Conservation (phyloP, 2,797 vertebrate genomes). For the Rousettus madagascariensis region DNA sequence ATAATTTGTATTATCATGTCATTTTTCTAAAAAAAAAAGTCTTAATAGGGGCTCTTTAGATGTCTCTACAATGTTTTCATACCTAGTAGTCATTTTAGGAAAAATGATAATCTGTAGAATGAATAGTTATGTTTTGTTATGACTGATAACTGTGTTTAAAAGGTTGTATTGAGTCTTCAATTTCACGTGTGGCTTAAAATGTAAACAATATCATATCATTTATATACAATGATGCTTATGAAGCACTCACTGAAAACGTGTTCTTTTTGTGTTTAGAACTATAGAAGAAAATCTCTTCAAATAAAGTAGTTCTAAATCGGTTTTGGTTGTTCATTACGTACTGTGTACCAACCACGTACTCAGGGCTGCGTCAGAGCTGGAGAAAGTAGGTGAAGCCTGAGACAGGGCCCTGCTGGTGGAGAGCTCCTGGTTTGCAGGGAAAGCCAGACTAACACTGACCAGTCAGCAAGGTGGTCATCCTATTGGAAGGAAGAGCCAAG, state of each 20-base stretch:
- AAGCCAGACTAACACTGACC: too few relatives aligned
- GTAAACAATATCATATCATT: neutral
- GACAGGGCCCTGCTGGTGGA: fast-evolving
- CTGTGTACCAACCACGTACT: neutral
- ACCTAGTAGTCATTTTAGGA: slow-evolving; percentile 27
- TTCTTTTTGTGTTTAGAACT: slow-evolving; percentile 25
- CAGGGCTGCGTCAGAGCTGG: neutral
- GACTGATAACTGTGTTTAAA: slow-evolving; percentile 4
- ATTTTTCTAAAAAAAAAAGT: neutral
- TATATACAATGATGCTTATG: neutral
- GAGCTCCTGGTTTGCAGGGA: too few relatives aligned
- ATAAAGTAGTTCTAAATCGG: slow-evolving; percentile 57
- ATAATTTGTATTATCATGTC: neutral
- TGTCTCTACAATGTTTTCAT: neutral
- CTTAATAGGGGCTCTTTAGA: neutral
- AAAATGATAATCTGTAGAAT: neutral
- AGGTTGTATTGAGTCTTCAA: neutral
- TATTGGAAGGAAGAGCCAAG: neutral
- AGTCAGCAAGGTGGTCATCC: neutral
- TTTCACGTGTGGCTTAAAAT: slow-evolving; percentile 41
- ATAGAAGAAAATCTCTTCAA: slow-evolving; percentile 43
- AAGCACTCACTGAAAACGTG: neutral
- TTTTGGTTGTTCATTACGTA: neutral
- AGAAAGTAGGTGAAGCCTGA: neutral
- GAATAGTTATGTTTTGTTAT: slow-evolving; percentile 30